A percentile compares a stretch with the other conserved stretches of the same genome.
Evolutionary conservation across 2,113 vertebrate genomes (phyloP).

Genomic region (Nannobrachium achirus): DNA sequence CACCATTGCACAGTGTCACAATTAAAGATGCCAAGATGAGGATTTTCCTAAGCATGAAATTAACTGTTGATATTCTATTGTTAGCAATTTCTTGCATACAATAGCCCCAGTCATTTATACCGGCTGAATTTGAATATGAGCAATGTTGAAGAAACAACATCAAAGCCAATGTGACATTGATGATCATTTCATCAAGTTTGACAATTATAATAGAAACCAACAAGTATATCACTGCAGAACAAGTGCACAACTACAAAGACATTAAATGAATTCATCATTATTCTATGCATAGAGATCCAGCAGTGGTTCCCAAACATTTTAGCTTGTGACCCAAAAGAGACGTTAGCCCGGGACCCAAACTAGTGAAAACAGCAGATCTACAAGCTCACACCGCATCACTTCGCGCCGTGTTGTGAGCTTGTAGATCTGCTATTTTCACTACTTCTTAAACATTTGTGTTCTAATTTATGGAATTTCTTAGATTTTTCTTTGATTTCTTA

Average conservation of each 20-base stretch:
- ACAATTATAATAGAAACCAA: slow-evolving; percentile 2
- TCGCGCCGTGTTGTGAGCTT: too few relatives aligned
- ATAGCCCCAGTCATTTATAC: not conserved
- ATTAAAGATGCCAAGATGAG: slow-evolving; percentile 18
- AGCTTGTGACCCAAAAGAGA: too few relatives aligned
- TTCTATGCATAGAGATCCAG: too few relatives aligned
- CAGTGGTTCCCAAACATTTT: too few relatives aligned
- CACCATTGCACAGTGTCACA: slow-evolving; percentile 20
- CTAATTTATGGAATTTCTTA: too few relatives aligned
- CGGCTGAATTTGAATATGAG: slow-evolving; percentile 25
- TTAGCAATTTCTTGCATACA: not conserved
- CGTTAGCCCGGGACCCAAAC: too few relatives aligned
- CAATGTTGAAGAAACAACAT: slow-evolving; percentile 30
- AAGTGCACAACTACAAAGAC: slow-evolving; percentile 16
- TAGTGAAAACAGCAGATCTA: too few relatives aligned
- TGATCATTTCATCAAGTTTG: slow-evolving; percentile 35
- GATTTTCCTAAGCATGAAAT: slow-evolving; percentile 22
- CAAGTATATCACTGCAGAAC: slow-evolving; percentile 35
- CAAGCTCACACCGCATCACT: too few relatives aligned
- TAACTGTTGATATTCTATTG: not conserved
- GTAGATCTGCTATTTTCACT: too few relatives aligned
- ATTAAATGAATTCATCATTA: slow-evolving; percentile 40
- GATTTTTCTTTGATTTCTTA: too few relatives aligned
- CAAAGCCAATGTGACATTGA: slow-evolving; percentile 21
- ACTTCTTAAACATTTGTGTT: too few relatives aligned